phyloP scores from a whole-genome alignment of 1,140 invertebrate species.

The Meloidogyne hapla region DNA sequence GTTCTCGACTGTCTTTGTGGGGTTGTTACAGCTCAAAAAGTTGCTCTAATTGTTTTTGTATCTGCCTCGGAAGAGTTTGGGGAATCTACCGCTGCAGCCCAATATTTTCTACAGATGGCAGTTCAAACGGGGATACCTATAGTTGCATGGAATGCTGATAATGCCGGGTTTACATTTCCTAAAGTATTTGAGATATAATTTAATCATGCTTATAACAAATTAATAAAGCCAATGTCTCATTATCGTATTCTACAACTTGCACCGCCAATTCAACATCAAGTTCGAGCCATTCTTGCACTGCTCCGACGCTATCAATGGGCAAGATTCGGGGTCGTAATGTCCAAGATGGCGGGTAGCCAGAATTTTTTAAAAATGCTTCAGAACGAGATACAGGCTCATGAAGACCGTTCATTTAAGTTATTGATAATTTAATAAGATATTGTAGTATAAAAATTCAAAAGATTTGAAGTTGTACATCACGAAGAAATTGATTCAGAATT shows the following conservation, averaged over 20 bases:
- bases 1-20: conserved; percentile 58
- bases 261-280: conserved; percentile 62
- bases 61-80: conserved; percentile 52
- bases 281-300: conserved; percentile 57
- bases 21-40: conserved; percentile 48
- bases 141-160: conserved; percentile 63
- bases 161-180: conserved; percentile 52
- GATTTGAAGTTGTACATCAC: conserved; percentile 56
- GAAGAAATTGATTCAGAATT: conserved; percentile 47
- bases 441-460: conserved; percentile 25
- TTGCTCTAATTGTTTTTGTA: conserved; percentile 54
- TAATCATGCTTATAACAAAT: conserved; percentile 1
- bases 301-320: conserved; percentile 57
- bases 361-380: conserved; percentile 47
- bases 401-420: conserved; percentile 51
- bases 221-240: conserved; percentile 43
- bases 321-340: conserved; percentile 55
- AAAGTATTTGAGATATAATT: conserved; percentile 32
- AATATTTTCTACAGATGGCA: conserved; percentile 58
- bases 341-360: conserved; percentile 57
- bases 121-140: conserved; percentile 61
- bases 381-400: conserved; percentile 44
- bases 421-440: background rate
- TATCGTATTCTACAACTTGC: conserved; percentile 59
- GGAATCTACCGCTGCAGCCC: conserved; percentile 48